Evolutionary conservation across 2,113 vertebrate species (phyloP).

Genomic region (Meleagris gallopavo): DNA sequence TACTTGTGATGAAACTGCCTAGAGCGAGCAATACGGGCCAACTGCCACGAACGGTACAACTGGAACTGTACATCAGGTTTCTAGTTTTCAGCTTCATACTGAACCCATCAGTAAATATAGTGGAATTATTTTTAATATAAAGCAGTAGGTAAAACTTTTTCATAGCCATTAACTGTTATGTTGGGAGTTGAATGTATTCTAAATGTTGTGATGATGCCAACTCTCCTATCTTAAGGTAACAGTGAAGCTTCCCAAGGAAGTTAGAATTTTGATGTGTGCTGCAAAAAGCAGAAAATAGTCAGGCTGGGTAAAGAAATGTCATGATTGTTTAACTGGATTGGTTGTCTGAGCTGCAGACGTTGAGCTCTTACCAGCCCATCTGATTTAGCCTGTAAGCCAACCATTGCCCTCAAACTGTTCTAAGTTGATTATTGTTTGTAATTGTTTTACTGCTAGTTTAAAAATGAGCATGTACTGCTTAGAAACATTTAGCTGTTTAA

Average conservation of each 20-base stretch:
- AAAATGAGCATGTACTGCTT: constrained; percentile 7
- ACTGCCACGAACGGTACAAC: background rate
- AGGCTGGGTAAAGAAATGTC: background rate
- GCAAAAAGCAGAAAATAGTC: background rate
- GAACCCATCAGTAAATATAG: background rate
- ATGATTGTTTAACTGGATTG: background rate
- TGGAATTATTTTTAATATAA: background rate
- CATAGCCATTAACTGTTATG: background rate
- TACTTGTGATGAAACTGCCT: background rate
- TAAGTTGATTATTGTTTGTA: constrained; percentile 11
- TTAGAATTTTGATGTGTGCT: background rate
- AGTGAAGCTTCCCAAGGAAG: background rate
- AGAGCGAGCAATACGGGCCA: background rate
- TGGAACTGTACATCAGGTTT: background rate
- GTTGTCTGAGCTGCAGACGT: background rate
- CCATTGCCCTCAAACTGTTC: background rate
- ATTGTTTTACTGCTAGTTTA: constrained; percentile 30
- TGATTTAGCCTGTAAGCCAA: background rate
- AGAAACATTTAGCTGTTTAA: constrained; percentile 31
- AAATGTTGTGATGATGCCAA: background rate
- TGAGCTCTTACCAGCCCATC: background rate
- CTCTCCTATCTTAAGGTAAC: background rate
- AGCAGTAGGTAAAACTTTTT: background rate
- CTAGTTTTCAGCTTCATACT: background rate
- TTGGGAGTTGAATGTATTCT: background rate